Evolutionary conservation across 2,888 invertebrate species (phyloP).

Genomic region (Leptopilina myrica): DNA sequence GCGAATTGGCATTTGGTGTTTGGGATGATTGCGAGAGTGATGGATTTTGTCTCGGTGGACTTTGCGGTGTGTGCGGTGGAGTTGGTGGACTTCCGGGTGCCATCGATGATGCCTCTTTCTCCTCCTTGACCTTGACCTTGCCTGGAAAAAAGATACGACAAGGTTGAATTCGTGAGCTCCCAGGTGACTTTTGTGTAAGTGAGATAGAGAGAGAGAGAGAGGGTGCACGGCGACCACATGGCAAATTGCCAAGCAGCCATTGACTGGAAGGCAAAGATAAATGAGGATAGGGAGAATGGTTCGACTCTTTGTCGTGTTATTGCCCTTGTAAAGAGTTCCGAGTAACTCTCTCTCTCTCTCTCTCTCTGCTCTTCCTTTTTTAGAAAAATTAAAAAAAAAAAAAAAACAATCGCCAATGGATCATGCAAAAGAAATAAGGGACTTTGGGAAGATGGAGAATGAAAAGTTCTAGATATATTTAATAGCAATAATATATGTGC

Average conservation of each 20-base stretch:
- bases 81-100: slow-evolving; percentile 75
- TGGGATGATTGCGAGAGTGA: slow-evolving; percentile 60
- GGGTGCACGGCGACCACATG: slow-evolving; percentile 36
- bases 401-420: slow-evolving; percentile 30
- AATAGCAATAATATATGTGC: not conserved
- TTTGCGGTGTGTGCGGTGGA: slow-evolving; percentile 74
- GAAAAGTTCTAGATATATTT: slow-evolving; percentile 18
- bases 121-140: slow-evolving; percentile 71
- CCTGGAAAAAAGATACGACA: slow-evolving; percentile 60
- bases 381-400: not conserved
- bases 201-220: not conserved
- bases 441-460: slow-evolving; percentile 11
- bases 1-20: slow-evolving; percentile 61
- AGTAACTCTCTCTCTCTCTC: slow-evolving; percentile 19
- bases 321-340: slow-evolving; percentile 33
- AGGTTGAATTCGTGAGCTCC: slow-evolving; percentile 40
- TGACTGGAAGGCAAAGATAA: slow-evolving; percentile 36
- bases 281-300: slow-evolving; percentile 39
- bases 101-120: slow-evolving; percentile 73
- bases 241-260: slow-evolving; percentile 40
- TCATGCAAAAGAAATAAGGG: slow-evolving; percentile 18
- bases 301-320: slow-evolving; percentile 37
- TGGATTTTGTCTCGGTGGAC: slow-evolving; percentile 71
- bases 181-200: slow-evolving; percentile 7
- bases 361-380: slow-evolving; percentile 34